These are phyloP conservation scores for Anas platyrhynchos DNA, from an alignment of 2,113 vertebrate species.

Conservation along the genomic window DNA sequence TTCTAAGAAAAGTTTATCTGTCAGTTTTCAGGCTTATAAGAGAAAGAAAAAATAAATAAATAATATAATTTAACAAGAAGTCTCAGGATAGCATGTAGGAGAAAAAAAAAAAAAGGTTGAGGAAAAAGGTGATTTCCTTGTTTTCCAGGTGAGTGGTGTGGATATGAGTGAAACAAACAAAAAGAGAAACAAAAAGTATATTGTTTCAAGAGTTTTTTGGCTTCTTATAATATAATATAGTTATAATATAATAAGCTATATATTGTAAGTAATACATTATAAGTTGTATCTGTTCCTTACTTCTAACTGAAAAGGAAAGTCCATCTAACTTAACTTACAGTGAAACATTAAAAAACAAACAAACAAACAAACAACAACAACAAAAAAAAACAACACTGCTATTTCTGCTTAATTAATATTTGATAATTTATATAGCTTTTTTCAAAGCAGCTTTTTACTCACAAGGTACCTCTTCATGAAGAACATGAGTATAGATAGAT, in stretches of 20 bases:
- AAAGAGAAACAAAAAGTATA: not conserved
- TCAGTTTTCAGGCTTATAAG: not conserved
- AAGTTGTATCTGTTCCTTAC: rapidly evolving
- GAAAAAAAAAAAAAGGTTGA: not conserved
- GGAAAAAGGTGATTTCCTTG: not conserved
- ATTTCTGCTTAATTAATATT: not conserved
- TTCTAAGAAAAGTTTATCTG: not conserved
- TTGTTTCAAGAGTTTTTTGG: not conserved
- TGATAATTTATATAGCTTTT: not conserved
- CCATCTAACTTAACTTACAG: not conserved
- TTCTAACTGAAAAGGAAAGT: not conserved
- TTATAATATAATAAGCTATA: too few relatives aligned
- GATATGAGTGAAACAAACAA: not conserved
- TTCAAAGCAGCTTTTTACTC: not conserved
- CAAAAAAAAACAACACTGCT: not conserved
- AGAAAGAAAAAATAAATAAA: rapidly evolving
- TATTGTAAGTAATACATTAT: rapidly evolving
- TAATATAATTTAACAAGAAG: not conserved
- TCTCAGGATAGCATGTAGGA: not conserved
- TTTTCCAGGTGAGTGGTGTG: not conserved
- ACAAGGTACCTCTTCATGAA: not conserved
- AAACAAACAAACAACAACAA: not conserved
- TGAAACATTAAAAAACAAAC: not conserved
- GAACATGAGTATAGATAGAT: not conserved
- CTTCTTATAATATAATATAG: not conserved